Evolutionary conservation across 1,140 invertebrate species (phyloP).

Genomic region (Drosophila rufa): DNA sequence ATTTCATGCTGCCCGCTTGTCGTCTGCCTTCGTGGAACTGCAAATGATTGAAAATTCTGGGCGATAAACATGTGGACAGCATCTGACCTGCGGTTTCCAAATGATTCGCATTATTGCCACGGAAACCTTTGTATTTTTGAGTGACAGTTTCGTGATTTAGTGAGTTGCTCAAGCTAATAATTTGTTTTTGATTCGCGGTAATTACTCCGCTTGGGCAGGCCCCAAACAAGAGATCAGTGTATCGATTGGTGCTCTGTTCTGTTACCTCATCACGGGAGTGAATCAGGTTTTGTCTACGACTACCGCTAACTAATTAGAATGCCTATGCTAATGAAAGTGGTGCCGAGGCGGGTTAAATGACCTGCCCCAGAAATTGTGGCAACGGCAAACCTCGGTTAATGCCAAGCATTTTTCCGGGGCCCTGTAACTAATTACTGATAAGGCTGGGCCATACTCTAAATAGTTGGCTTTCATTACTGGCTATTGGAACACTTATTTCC

Average conservation of each 20-base stretch:
- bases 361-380: constrained; percentile 54
- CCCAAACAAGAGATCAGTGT: constrained; percentile 12
- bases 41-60: constrained; percentile 35
- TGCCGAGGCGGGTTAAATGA: constrained; percentile 68
- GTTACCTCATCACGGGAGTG: constrained; percentile 66
- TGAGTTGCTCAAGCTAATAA: constrained; percentile 35
- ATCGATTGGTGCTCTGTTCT: constrained; percentile 17
- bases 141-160: neutral
- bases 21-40: constrained; percentile 47
- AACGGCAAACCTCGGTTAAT: constrained; percentile 20
- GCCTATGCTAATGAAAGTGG: constrained; percentile 67
- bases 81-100: constrained; percentile 38
- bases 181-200: constrained; percentile 43
- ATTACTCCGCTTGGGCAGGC: constrained; percentile 12
- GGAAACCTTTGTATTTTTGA: neutral
- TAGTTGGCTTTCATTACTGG: constrained; percentile 14
- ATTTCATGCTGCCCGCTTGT: constrained; percentile 45
- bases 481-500: constrained; percentile 8
- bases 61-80: constrained; percentile 56
- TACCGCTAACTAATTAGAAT: constrained; percentile 58
- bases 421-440: constrained; percentile 46
- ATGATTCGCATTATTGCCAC: neutral
- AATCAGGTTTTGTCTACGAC: constrained; percentile 27
- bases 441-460: constrained; percentile 1
- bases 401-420: constrained; percentile 3